Conservation (phyloP, 1,140 invertebrate species). For the Platyura marginata region DNA sequence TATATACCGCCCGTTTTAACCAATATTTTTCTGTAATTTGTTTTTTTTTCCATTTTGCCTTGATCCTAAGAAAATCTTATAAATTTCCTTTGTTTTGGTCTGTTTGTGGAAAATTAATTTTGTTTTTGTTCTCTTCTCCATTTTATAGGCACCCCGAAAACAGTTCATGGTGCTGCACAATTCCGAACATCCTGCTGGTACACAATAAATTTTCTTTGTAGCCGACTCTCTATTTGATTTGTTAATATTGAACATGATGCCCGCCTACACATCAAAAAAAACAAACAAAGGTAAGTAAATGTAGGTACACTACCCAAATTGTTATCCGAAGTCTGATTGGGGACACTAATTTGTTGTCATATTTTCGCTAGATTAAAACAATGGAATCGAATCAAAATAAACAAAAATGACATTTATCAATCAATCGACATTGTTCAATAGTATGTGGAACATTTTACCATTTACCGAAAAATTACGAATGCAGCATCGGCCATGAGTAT, state of each 20-base stretch:
- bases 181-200: slow-evolving; percentile 80
- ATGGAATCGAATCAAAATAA: slow-evolving; percentile 27
- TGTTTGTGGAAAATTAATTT: no score
- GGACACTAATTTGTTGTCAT: not conserved
- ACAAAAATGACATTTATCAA: slow-evolving; percentile 65
- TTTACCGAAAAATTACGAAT: slow-evolving; percentile 49
- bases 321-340: not conserved
- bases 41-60: no score
- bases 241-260: slow-evolving; percentile 73
- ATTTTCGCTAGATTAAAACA: slow-evolving; percentile 52
- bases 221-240: slow-evolving; percentile 83
- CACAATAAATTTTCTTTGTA: slow-evolving; percentile 66
- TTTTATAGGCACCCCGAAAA: slow-evolving; percentile 29
- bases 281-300: slow-evolving; percentile 43
- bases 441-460: slow-evolving; percentile 87
- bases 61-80: no score
- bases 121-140: not conserved
- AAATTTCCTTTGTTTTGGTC: no score
- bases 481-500: not conserved
- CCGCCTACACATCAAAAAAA: slow-evolving; percentile 79
- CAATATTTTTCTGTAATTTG: no score
- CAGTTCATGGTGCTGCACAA: slow-evolving; percentile 84
- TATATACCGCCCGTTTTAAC: no score
- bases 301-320: no score
- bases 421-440: slow-evolving; percentile 85